Percentiles rank a stretch among this genome's conserved stretches.
Conservation (phyloP, 2,113 vertebrate species). For the Crotalus viridis region DNA sequence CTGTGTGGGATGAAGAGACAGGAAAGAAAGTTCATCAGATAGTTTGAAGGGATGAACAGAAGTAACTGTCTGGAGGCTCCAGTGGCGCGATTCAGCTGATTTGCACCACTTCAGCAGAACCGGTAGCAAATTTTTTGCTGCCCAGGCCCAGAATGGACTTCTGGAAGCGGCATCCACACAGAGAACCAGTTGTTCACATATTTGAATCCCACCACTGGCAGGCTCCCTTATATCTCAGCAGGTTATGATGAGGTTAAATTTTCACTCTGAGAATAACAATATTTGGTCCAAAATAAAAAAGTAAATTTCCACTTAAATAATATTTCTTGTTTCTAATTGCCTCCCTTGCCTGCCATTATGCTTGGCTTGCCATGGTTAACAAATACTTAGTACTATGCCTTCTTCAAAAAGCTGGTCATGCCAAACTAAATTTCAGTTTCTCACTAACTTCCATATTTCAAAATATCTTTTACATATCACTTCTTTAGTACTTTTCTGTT, state of each 20-base stretch:
- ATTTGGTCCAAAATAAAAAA: neutral
- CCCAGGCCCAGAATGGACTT: too few relatives aligned
- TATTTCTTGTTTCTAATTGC: neutral
- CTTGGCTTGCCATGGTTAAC: neutral
- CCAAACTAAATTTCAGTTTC: slow-evolving; percentile 47
- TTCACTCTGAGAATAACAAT: neutral
- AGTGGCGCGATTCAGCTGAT: too few relatives aligned
- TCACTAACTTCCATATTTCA: slow-evolving; percentile 52
- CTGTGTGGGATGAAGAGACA: neutral
- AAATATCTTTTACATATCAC: slow-evolving; percentile 44
- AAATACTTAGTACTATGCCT: neutral
- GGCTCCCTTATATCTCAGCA: neutral
- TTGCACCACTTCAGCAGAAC: too few relatives aligned
- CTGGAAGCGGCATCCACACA: too few relatives aligned
- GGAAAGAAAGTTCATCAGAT: neutral
- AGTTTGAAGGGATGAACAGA: neutral
- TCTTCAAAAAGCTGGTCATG: slow-evolving; percentile 26
- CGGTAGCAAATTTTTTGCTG: too few relatives aligned
- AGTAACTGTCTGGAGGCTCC: too few relatives aligned
- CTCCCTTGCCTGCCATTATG: neutral
- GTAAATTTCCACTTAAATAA: neutral
- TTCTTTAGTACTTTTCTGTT: slow-evolving; percentile 52
- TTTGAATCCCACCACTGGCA: too few relatives aligned
- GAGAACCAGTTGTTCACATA: too few relatives aligned
- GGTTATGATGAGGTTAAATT: neutral